Base-by-base conservation (phyloP, 2,888 invertebrate species). In the Zaprionus lineosus region DNA sequence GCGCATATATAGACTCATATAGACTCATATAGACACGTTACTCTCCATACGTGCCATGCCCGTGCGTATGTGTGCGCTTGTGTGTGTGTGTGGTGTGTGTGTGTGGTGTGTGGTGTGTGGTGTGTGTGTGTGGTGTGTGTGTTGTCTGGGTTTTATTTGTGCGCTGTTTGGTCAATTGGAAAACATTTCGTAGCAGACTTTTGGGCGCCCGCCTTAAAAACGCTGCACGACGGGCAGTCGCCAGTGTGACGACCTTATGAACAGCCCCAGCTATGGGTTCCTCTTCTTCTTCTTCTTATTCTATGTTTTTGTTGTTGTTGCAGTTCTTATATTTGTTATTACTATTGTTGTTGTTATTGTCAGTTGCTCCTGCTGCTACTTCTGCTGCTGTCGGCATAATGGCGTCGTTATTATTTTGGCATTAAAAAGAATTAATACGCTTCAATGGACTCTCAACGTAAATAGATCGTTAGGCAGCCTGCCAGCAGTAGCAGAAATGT, bases 341-440 rank as follows among this genome's bases (percentile, higher is more conserved):
- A 8, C 15, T 43, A 28, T 14, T n/a, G 11, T 16, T 52, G 41
- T 26, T 11, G 26, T n/a, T n/a, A n/a, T n/a, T n/a, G n/a, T n/a
- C n/a, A n/a, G n/a, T n/a, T n/a, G 26, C 14, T 15, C 53, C 16
- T 52, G 37, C 14, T 47, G 46, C 9, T 73, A 50, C 47, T 50
- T 61, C 48, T 77, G 50, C 51, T 60, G 60, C 56, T 31, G 44
- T 58, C 64, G 81, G 81, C 84, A 85, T 81, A 85, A 83, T 85
- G 79, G 85, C 79, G 79, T 81, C 83, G 83, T 81, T 85, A 81
- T 81, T 81, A 81, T 81, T 85, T 81, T 70, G 85, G 79, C 79
- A 81, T 81, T 81, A 81, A 85, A 79, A 85, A 75, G 85, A 85
- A 81, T 81, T 81, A 81, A 81, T 85, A 83, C 81, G 85, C 81